These are phyloP conservation scores for Camptogramma bilineatum DNA, from an alignment of 2,888 invertebrate species.

Conservation along the genomic window DNA sequence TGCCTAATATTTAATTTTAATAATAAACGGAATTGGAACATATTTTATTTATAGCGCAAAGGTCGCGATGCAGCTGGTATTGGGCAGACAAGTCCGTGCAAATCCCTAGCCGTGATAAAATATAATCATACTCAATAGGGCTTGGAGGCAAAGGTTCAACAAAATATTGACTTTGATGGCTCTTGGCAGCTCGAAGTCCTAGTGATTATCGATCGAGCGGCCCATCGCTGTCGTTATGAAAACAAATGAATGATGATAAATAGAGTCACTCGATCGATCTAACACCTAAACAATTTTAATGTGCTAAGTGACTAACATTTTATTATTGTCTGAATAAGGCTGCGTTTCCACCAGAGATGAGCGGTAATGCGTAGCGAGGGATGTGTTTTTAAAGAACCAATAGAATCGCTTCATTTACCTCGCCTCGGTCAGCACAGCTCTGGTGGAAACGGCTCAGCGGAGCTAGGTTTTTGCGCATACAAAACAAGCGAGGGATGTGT, in stretches of 20 bases:
- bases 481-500: no score
- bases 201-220: neutral
- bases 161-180: neutral
- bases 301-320: neutral
- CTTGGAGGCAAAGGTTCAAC: neutral
- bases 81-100: neutral
- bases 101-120: neutral
- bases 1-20: no score
- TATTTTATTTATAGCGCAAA: neutral
- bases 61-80: neutral
- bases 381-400: no score
- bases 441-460: no score
- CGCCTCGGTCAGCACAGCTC: no score
- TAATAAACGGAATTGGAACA: no score
- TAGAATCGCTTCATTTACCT: no score
- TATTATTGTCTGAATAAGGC: neutral
- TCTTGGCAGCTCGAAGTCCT: neutral
- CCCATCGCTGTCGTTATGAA: neutral
- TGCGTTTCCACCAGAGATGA: no score
- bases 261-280: neutral
- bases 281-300: neutral
- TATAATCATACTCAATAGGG: neutral
- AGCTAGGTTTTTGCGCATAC: no score
- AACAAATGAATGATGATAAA: neutral
- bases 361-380: no score